Percentiles rank a stretch among this genome's conserved stretches.
phyloP scores from a whole-genome alignment of 2,797 vertebrate genomes.

The Melanotaenia boesemani region DNA sequence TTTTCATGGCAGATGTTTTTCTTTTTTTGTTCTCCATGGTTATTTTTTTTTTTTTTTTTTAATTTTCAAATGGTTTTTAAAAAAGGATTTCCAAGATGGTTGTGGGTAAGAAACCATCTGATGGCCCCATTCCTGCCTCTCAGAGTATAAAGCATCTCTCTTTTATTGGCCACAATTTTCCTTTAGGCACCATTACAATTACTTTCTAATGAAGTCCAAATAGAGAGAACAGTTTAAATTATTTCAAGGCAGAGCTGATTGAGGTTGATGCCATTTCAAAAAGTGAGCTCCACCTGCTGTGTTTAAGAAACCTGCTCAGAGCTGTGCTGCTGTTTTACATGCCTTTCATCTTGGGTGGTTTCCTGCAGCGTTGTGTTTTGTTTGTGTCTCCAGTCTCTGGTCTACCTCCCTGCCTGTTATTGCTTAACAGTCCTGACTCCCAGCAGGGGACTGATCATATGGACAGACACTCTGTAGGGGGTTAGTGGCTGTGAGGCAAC shows the following conservation, averaged over 20 bases:
- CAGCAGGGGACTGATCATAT: not conserved
- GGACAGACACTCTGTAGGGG: not conserved
- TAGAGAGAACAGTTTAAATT: not conserved
- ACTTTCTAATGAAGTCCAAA: not conserved
- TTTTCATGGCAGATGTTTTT: not conserved
- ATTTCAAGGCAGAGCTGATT: not conserved
- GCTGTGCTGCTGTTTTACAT: slow-evolving; percentile 2
- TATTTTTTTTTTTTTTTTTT: not conserved
- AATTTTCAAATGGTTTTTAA: not conserved
- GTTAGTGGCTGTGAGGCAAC: slow-evolving; percentile 10
- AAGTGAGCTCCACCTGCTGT: not conserved
- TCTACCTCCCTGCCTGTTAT: not conserved
- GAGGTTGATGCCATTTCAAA: not conserved
- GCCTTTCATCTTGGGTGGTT: slow-evolving; percentile 20
- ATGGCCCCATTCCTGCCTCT: not conserved
- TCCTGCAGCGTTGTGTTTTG: slow-evolving; percentile 19
- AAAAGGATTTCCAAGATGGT: not conserved
- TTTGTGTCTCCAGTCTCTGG: not conserved
- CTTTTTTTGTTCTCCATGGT: not conserved
- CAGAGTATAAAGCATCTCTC: not conserved
- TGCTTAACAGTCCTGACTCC: slow-evolving; percentile 7
- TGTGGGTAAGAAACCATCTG: not conserved
- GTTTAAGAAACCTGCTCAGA: slow-evolving; percentile 2
- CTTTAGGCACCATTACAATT: not conserved
- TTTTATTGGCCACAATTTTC: not conserved